These are phyloP conservation scores for Actias luna DNA, from an alignment of 2,888 invertebrate genomes.

Conservation along the genomic window DNA sequence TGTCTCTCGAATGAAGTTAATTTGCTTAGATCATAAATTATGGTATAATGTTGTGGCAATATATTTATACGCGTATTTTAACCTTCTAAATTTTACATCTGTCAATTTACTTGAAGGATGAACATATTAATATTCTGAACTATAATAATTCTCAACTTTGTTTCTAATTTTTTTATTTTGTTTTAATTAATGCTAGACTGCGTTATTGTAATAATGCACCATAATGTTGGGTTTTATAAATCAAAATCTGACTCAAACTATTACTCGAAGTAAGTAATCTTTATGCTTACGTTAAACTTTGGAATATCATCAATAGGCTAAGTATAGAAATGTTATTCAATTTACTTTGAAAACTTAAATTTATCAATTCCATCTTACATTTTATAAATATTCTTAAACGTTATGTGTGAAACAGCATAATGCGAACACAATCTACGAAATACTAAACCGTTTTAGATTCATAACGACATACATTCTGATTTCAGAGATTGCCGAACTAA, in stretches of 20 bases:
- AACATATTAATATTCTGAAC: too few relatives aligned
- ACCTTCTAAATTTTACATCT: neutral
- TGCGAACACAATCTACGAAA: too few relatives aligned
- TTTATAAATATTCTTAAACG: too few relatives aligned
- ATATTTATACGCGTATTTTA: neutral
- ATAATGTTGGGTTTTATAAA: neutral
- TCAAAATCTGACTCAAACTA: neutral
- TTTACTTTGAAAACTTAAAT: too few relatives aligned
- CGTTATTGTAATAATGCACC: too few relatives aligned
- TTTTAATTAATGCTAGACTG: too few relatives aligned
- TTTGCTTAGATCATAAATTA: neutral
- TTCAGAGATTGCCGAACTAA: constrained; percentile 90
- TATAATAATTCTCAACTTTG: too few relatives aligned
- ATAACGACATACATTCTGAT: constrained; percentile 20
- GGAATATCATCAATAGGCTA: too few relatives aligned
- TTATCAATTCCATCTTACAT: too few relatives aligned
- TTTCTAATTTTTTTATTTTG: too few relatives aligned
- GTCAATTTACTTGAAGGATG: neutral
- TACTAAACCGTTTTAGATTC: neutral
- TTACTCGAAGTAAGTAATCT: neutral
- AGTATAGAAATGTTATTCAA: too few relatives aligned
- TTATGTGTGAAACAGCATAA: too few relatives aligned
- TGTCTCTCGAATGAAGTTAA: neutral
- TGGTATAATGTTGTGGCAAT: neutral
- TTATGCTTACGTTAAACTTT: neutral